Evolutionary conservation across 2,888 invertebrate species (phyloP), one percentile per base, ranked within the genome.

Genomic region (Drosophila hamatofila): DNA sequence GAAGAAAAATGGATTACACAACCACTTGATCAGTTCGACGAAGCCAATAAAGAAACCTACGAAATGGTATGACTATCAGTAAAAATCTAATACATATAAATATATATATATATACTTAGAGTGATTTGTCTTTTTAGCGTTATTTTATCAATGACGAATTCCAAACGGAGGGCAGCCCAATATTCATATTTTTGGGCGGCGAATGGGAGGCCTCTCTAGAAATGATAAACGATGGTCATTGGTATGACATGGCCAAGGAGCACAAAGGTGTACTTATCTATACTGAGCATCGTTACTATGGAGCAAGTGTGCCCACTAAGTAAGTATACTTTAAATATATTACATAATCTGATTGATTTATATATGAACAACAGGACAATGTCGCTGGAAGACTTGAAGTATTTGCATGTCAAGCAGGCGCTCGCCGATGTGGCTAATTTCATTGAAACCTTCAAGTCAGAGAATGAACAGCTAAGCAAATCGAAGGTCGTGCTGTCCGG

Each of bases 221-320:
- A 12, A 95, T 94, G 94, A 91, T 96, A 79, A 87, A 83, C 30
- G 89, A 80, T 0, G 96, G 96, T 0, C 93, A 95, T 62, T 95
- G 96, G 81, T 93, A 94, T 63, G 94, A 95, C 58, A 91, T 96
- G 85, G 96, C 95, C 0, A 75, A 89, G 56, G 83, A 92, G 16
- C 93, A 95, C 75, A 93, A 93, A 0, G 97, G 95, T 0, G 94
- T 94, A 2, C 93, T 96, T 75, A 95, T 96, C 89, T 95, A 95
- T 80, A 95, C 97, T 0, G 97, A 97, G 90, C 97, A 97, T 91
- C 94, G 97, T 77, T 97, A 94, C 91, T 97, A 97, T 89, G 97
- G 97, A 1, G 77, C 94, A 52, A 97, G 96, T 78, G 93, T 94
- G 71, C 97, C 97, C 0, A 95, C 95, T 11, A 75, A 83, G 96